Percentiles rank a stretch among this genome's conserved stretches.
Evolutionary conservation across 2,113 vertebrate species (phyloP).

Genomic region (Centropristis striata): DNA sequence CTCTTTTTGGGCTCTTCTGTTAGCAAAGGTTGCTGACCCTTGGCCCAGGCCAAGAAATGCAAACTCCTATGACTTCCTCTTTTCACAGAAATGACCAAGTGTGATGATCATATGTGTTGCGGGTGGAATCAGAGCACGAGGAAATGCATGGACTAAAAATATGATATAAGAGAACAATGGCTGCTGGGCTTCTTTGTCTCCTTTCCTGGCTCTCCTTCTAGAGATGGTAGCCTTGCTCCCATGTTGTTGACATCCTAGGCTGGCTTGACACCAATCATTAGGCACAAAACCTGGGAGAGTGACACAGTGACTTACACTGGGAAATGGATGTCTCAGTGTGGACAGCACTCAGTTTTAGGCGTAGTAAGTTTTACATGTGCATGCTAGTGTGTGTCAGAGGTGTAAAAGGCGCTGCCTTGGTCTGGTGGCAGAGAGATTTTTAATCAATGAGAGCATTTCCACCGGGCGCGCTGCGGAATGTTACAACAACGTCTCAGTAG

Average conservation of each 20-base stretch:
- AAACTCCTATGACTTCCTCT: slow-evolving; percentile 17
- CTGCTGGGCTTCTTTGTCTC: no score
- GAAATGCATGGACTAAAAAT: slow-evolving; percentile 26
- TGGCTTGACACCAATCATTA: slow-evolving; percentile 7
- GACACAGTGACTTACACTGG: slow-evolving; percentile 7
- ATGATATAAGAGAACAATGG: no score
- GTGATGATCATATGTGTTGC: slow-evolving; percentile 58
- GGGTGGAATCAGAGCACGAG: slow-evolving; percentile 47
- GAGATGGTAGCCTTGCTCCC: slow-evolving; percentile 40
- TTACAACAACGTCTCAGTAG: no score
- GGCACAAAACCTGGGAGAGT: slow-evolving; percentile 18
- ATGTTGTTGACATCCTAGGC: slow-evolving; percentile 35
- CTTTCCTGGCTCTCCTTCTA: slow-evolving; percentile 59
- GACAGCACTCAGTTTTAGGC: no score
- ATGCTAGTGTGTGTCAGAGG: no score
- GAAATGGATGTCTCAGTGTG: neutral
- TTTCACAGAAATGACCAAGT: slow-evolving; percentile 52
- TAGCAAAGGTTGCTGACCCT: no score
- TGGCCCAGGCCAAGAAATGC: neutral
- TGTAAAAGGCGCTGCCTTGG: no score
- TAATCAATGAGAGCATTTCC: no score
- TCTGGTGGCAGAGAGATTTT: no score
- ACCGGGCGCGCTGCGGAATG: no score
- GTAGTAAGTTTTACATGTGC: no score
- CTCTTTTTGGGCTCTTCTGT: no score